A percentile compares a stretch with the other conserved stretches of the same genome.
Evolutionary conservation across 2,113 vertebrate genomes (phyloP).

Genomic region (Perca flavescens): DNA sequence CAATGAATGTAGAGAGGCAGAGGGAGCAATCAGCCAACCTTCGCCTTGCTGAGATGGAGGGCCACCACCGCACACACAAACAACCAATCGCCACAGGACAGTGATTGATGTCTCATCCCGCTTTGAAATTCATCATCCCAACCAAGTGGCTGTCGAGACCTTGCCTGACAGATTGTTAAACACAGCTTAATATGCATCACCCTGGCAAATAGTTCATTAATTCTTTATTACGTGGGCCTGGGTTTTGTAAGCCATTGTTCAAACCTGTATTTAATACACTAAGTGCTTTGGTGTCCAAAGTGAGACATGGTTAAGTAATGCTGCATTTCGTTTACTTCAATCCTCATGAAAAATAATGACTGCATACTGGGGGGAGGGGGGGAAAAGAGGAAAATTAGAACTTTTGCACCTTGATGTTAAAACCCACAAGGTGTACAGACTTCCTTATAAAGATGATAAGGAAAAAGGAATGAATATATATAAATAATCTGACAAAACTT

Average conservation of each 20-base stretch:
- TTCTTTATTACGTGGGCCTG: conserved; percentile 86
- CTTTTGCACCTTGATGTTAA: background rate
- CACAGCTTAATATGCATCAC: conserved; percentile 89
- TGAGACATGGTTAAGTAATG: conserved; percentile 6
- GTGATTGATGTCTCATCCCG: conserved; percentile 90
- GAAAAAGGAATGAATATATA: too few species aligned
- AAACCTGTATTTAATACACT: conserved; percentile 49
- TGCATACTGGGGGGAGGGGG: too few species aligned
- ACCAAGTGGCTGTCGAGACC: conserved; percentile 86
- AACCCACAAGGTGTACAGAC: background rate
- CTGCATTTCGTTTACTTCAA: background rate
- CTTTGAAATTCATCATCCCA: conserved; percentile 92
- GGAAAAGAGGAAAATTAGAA: too few species aligned
- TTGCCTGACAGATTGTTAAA: conserved; percentile 88
- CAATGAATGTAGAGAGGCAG: conserved; percentile 86
- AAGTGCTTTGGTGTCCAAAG: conserved; percentile 3
- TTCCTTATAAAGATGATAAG: background rate
- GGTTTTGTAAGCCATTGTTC: conserved; percentile 83
- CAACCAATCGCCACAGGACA: conserved; percentile 91
- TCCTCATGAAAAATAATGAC: background rate
- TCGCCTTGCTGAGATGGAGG: conserved; percentile 91
- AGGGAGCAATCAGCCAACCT: conserved; percentile 91
- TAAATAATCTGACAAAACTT: background rate
- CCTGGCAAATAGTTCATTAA: conserved; percentile 92
- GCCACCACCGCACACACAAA: conserved; percentile 90